Percentiles rank a stretch among this genome's conserved stretches.
phyloP scores from a whole-genome alignment of 2,113 vertebrate species.

The Peromyscus polionotus region DNA sequence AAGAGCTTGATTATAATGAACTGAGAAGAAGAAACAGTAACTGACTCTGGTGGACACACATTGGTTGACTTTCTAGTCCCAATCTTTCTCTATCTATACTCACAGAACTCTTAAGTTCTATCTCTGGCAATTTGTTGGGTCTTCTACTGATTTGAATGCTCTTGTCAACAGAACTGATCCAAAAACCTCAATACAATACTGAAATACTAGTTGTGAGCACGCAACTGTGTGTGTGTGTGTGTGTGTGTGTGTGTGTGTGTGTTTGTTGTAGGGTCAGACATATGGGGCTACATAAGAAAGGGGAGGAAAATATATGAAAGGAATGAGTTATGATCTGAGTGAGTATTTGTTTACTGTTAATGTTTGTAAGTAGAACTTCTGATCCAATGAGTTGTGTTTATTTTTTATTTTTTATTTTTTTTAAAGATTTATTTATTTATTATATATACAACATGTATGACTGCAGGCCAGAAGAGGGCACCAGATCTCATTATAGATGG shows the following conservation, averaged over 20 bases:
- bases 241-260: neutral
- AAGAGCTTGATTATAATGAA: neutral
- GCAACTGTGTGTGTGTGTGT: neutral
- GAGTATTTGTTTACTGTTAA: neutral
- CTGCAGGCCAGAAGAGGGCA: too few species aligned
- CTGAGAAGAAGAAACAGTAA: neutral
- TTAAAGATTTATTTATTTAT: too few species aligned
- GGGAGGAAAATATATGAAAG: neutral
- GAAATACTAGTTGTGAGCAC: too few species aligned
- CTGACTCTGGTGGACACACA: neutral
- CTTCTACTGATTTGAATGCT: neutral
- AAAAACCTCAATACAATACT: slow-evolving; percentile 3
- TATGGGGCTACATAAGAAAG: neutral
- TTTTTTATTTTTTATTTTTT: too few species aligned
- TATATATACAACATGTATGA: too few species aligned
- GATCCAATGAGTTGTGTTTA: too few species aligned
- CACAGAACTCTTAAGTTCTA: slow-evolving; percentile 16
- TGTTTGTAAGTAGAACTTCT: neutral
- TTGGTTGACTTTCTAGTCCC: neutral
- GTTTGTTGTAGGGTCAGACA: neutral
- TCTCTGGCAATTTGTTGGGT: neutral
- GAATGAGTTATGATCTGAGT: neutral
- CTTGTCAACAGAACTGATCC: neutral
- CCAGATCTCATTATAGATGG: too few species aligned
- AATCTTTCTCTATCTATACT: neutral